A percentile compares a stretch with the other conserved stretches of the same genome.
Conservation (phyloP, 2,888 invertebrate genomes). For the Nomada ferruginata region DNA sequence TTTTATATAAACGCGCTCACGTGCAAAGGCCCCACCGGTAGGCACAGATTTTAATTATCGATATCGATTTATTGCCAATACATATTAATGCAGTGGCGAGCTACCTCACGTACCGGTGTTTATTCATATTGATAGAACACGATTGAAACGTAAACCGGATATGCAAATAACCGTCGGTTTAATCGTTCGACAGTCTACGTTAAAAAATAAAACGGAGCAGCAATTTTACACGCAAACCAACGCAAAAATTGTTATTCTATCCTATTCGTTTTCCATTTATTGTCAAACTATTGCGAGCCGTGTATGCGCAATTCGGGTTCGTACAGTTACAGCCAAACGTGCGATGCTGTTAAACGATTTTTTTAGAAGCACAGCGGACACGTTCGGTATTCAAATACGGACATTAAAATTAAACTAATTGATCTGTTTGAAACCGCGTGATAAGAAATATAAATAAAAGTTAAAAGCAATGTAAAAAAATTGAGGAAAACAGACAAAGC, state of each 20-base stretch:
- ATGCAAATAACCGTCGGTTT: slow-evolving; percentile 77
- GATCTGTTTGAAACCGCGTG: too few relatives aligned
- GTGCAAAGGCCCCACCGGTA: slow-evolving; percentile 51
- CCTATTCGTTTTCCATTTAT: slow-evolving; percentile 42
- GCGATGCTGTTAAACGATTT: not conserved
- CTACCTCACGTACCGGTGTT: slow-evolving; percentile 78
- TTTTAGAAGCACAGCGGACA: not conserved
- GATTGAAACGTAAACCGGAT: slow-evolving; percentile 82
- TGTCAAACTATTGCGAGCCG: slow-evolving; percentile 22
- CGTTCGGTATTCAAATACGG: not conserved
- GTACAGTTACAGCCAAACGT: not conserved
- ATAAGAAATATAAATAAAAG: not conserved
- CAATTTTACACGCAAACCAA: slow-evolving; percentile 39
- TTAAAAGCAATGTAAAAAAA: not conserved
- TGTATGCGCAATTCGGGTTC: not conserved
- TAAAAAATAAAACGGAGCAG: slow-evolving; percentile 14
- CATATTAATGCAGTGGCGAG: slow-evolving; percentile 79
- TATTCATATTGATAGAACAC: slow-evolving; percentile 81
- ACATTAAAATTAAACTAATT: not conserved
- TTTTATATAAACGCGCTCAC: slow-evolving; percentile 79
- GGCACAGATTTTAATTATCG: slow-evolving; percentile 83
- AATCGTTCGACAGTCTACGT: slow-evolving; percentile 64
- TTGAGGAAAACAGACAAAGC: not conserved
- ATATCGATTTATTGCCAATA: slow-evolving; percentile 83
- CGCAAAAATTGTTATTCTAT: slow-evolving; percentile 43